Base-by-base conservation (phyloP, 1,140 invertebrate species). In the Chlorops oryzae region DNA sequence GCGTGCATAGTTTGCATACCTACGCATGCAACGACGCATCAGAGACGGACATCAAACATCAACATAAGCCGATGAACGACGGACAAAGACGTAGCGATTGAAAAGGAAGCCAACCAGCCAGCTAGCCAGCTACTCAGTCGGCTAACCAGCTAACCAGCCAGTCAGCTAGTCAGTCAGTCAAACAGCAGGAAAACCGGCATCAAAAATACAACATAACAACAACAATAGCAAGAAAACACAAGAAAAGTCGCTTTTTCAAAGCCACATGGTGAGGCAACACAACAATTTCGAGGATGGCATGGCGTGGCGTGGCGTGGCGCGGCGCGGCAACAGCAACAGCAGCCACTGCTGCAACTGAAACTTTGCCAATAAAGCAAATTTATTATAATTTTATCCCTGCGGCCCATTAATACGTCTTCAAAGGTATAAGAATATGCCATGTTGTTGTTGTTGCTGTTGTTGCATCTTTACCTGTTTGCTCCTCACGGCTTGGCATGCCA, bases 331-430 rank as follows among this genome's bases (percentile, higher is more conserved):
- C 52, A 48, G 47, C 18, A 24, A 44, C 21, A 44, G 40, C 35
- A 38, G 17, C 44, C 47, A 20, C 24, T 10, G 18, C 4, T 38
- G 37, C 25, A 28, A 18, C 17, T n/a, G 37, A 47, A 35, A 17
- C 22, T 63, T 59, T 68, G 61, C 61, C 65, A 60, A 62, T 63
- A 56, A 55, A 63, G 61, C 54, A 65, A 63, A 52, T 59, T 62
- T 65, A 68, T 68, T 62, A 65, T 68, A 63, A 68, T 65, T 60
- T 62, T 60, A 68, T 58, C 51, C 62, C 59, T 63, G 56, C 61
- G 65, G 65, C 61, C 51, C 61, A 65, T 68, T 67, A 65, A 67
- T 61, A 52, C 45, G 43, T 52, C 28, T 52, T 47, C 40, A 43
- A 47, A 47, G 34, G 7, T 15, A 53, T 35, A 49, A n/a, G n/a